These are phyloP conservation scores for Cynoglossus semilaevis DNA, from an alignment of 2,113 vertebrate species.

Conservation along the genomic window DNA sequence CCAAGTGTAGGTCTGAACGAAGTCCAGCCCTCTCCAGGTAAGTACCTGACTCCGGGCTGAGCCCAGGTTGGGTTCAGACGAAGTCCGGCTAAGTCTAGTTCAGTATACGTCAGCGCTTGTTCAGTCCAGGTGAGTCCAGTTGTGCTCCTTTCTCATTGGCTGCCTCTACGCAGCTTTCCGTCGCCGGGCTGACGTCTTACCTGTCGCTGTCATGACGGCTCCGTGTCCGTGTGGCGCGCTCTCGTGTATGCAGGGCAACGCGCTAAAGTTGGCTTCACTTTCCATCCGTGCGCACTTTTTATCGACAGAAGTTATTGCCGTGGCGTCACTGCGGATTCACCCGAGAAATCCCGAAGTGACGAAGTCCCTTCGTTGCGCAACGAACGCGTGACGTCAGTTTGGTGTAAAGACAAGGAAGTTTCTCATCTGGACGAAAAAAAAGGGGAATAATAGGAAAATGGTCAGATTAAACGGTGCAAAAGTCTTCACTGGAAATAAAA, in stretches of 20 bases:
- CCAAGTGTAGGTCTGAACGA: too few species aligned
- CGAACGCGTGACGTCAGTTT: not conserved
- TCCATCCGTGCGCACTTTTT: constrained; percentile 53
- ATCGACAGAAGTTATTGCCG: constrained; percentile 43
- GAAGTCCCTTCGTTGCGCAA: constrained; percentile 14
- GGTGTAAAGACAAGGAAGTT: not conserved
- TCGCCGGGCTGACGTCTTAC: constrained; percentile 23
- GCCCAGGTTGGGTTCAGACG: too few species aligned
- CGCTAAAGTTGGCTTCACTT: not conserved
- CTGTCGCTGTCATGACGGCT: constrained; percentile 35
- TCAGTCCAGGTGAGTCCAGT: not conserved
- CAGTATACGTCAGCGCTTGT: not conserved
- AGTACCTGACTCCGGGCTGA: too few species aligned
- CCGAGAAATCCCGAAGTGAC: constrained; percentile 18
- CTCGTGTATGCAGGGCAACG: constrained; percentile 3
- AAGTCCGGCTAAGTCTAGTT: too few species aligned
- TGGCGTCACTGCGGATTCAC: not conserved
- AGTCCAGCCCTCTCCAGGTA: too few species aligned
- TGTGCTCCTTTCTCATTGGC: too few species aligned
- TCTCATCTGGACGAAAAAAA: not conserved
- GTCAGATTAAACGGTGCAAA: too few species aligned
- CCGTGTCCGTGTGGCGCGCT: constrained; percentile 8
- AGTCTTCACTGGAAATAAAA: too few species aligned
- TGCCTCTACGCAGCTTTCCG: not conserved
- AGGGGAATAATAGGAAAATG: too few species aligned